Percentiles rank a stretch among this genome's conserved stretches.
Evolutionary conservation across 2,113 vertebrate genomes (phyloP).

Genomic region (Melospiza melodia): DNA sequence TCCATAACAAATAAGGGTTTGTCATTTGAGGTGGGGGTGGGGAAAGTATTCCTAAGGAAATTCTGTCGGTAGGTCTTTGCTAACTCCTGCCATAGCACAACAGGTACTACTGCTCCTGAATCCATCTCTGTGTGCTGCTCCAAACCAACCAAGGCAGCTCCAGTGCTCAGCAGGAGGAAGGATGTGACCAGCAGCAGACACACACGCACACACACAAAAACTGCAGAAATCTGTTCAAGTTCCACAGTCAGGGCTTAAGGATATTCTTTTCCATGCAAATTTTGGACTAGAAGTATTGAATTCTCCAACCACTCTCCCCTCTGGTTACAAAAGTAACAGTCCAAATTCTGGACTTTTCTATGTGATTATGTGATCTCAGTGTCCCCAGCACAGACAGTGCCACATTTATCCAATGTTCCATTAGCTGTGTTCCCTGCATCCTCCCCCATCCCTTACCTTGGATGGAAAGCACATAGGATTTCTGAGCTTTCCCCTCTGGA

Average conservation of each 20-base stretch:
- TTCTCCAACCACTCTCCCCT: background rate
- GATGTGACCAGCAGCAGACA: background rate
- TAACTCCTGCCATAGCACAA: background rate
- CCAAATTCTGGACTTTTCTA: background rate
- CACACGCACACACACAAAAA: background rate
- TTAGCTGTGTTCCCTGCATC: background rate
- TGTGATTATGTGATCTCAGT: background rate
- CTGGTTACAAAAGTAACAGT: background rate
- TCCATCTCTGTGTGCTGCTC: accelerated
- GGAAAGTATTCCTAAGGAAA: background rate
- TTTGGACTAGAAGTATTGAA: background rate
- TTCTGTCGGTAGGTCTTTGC: background rate
- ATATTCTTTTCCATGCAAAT: background rate
- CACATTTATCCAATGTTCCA: background rate
- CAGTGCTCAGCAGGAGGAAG: background rate
- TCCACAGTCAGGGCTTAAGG: background rate
- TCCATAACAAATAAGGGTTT: background rate
- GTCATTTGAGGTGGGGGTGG: background rate
- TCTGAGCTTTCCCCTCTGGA: constrained; percentile 85
- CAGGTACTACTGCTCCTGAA: background rate
- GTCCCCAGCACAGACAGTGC: background rate
- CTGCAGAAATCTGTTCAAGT: background rate
- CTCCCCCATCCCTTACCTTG: constrained; percentile 77
- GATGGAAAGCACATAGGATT: constrained; percentile 87
- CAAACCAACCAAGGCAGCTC: background rate